Percentiles rank a stretch among this genome's conserved stretches.
These are phyloP conservation scores for Nannospalax galili DNA, from an alignment of 2,113 vertebrate genomes.

Conservation along the genomic window DNA sequence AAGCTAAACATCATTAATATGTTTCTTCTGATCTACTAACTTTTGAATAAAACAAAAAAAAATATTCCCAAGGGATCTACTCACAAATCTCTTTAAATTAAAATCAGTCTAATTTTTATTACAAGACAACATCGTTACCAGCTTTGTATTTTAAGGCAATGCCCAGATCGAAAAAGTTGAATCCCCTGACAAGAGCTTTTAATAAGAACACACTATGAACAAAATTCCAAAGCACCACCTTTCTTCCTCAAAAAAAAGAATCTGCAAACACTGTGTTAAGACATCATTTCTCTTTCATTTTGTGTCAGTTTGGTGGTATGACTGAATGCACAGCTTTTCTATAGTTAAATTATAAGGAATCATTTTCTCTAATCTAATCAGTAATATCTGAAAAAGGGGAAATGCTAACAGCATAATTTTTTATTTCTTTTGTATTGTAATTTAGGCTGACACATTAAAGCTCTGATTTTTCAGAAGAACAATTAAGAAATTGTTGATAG, in stretches of 20 bases:
- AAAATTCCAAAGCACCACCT: slow-evolving; percentile 72
- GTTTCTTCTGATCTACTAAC: slow-evolving; percentile 61
- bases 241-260: slow-evolving; percentile 66
- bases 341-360: slow-evolving; percentile 83
- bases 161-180: slow-evolving; percentile 59
- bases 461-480: slow-evolving; percentile 82
- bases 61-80: slow-evolving; percentile 70
- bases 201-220: slow-evolving; percentile 79
- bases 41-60: slow-evolving; percentile 76
- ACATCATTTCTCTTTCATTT: slow-evolving; percentile 80
- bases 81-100: slow-evolving; percentile 80
- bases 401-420: slow-evolving; percentile 84
- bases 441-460: slow-evolving; percentile 83
- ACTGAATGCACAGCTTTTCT: slow-evolving; percentile 82
- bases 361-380: slow-evolving; percentile 87
- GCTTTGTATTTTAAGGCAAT: slow-evolving; percentile 69
- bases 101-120: slow-evolving; percentile 78
- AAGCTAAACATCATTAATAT: slow-evolving; percentile 61
- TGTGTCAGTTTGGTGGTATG: slow-evolving; percentile 81
- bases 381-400: slow-evolving; percentile 82
- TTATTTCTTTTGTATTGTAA: slow-evolving; percentile 85
- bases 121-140: slow-evolving; percentile 53
- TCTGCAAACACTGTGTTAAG: slow-evolving; percentile 70
- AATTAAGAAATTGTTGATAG: slow-evolving; percentile 88
- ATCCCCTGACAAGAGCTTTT: slow-evolving; percentile 70